A percentile compares a stretch with the other conserved stretches of the same genome.
Conservation (phyloP, 1,140 invertebrate genomes). For the Bradynema listronoti region DNA sequence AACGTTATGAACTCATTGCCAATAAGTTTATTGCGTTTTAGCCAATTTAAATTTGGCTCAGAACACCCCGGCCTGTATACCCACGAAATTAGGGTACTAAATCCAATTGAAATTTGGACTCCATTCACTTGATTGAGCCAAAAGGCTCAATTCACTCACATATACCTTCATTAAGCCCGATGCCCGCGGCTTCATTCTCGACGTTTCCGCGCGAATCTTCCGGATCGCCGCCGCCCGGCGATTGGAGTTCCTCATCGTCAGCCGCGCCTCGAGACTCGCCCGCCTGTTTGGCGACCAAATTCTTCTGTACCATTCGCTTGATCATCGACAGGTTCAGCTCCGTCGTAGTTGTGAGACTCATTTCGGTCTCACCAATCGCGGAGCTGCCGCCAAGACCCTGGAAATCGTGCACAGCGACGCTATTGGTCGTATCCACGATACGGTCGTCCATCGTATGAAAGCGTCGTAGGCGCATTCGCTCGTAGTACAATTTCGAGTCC, state of each 20-base stretch:
- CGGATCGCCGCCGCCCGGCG: slow-evolving; percentile 45
- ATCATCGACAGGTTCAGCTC: slow-evolving; percentile 45
- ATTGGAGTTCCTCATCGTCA: slow-evolving; percentile 2
- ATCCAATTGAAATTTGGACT: not conserved
- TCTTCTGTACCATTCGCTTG: slow-evolving; percentile 45
- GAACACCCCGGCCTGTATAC: no score
- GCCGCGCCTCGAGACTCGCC: slow-evolving; percentile 59
- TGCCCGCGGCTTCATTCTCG: slow-evolving; percentile 20
- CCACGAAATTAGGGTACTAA: no score
- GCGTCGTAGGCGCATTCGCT: slow-evolving; percentile 61
- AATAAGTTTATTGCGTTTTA: no score
- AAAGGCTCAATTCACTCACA: no score
- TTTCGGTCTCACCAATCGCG: not conserved
- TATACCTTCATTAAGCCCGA: slow-evolving; percentile 16
- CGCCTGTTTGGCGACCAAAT: slow-evolving; percentile 23
- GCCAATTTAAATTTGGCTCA: no score
- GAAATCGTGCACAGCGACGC: no score
- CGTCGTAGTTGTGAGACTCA: no score
- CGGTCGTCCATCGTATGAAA: slow-evolving; percentile 51
- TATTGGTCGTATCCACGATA: slow-evolving; percentile 52
- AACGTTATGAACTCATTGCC: no score
- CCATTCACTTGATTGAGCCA: slow-evolving; percentile 18
- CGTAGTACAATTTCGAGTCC: slow-evolving; percentile 85
- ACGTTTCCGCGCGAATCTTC: slow-evolving; percentile 36
- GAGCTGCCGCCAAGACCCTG: slow-evolving; percentile 6